A percentile compares a stretch with the other conserved stretches of the same genome.
Evolutionary conservation across 2,113 vertebrate species (phyloP).

Genomic region (Circaetus cinerascens): DNA sequence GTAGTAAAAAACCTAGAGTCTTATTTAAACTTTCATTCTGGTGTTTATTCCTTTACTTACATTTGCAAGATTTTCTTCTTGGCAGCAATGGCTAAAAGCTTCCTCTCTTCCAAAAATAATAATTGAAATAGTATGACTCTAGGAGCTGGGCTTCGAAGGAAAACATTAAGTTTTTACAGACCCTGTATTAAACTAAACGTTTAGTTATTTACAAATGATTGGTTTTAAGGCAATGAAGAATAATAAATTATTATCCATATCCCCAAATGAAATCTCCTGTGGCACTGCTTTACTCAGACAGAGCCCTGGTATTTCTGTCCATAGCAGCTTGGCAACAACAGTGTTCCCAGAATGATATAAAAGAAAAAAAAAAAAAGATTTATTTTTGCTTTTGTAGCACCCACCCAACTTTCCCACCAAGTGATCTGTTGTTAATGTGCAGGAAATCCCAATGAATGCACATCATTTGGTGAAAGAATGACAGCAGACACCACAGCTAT

Average conservation of each 20-base stretch:
- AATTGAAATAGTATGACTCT: background rate
- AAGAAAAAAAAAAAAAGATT: background rate
- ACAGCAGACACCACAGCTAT: slow-evolving; percentile 48
- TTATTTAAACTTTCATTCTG: background rate
- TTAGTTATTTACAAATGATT: background rate
- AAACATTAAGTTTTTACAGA: background rate
- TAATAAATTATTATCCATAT: background rate
- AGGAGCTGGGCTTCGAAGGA: background rate
- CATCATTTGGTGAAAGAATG: slow-evolving; percentile 55
- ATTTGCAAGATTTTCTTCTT: background rate
- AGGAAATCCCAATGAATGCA: slow-evolving; percentile 45
- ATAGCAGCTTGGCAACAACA: background rate
- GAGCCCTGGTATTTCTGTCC: background rate
- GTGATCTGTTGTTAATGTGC: slow-evolving; percentile 16
- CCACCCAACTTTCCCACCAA: slow-evolving; percentile 16
- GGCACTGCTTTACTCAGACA: background rate
- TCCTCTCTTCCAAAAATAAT: background rate
- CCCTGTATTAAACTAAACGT: background rate
- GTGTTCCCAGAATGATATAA: background rate
- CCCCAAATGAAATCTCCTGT: background rate
- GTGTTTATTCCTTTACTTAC: background rate
- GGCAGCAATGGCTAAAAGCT: background rate
- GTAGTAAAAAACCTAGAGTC: background rate
- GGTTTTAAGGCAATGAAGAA: background rate
- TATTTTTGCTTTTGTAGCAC: background rate